Evolutionary conservation across 1,140 invertebrate genomes (phyloP).

Genomic region (Bombus picipes): DNA sequence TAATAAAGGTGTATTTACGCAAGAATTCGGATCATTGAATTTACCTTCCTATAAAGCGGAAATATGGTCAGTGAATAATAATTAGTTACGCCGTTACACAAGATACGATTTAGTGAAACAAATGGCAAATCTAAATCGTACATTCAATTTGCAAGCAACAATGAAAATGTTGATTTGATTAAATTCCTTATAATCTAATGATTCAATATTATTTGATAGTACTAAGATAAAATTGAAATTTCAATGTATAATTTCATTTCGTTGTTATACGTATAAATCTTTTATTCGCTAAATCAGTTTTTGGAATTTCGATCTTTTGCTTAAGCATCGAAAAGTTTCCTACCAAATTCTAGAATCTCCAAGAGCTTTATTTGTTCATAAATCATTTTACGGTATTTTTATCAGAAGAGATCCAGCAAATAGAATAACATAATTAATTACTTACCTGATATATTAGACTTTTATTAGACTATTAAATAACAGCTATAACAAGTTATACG

Average conservation of each 20-base stretch:
- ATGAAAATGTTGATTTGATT: background rate
- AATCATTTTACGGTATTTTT: no score
- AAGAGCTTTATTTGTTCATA: no score
- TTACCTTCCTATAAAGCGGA: background rate
- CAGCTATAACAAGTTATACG: no score
- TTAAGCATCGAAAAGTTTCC: no score
- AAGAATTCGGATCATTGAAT: conserved; percentile 1
- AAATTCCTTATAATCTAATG: no score
- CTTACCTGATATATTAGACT: background rate
- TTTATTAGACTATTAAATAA: background rate
- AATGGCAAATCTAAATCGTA: background rate
- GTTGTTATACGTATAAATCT: no score
- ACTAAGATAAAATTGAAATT: no score
- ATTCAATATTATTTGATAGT: no score
- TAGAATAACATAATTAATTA: background rate
- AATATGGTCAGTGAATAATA: background rate
- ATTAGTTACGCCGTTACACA: background rate
- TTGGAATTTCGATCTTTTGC: no score
- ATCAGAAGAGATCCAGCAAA: background rate
- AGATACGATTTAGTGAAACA: background rate
- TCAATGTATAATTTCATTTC: no score
- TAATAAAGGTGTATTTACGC: background rate
- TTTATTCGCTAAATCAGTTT: no score
- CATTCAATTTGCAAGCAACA: background rate
- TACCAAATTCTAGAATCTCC: no score